phyloP scores from a whole-genome alignment of 2,113 vertebrate species.

The Asarcornis scutulata region DNA sequence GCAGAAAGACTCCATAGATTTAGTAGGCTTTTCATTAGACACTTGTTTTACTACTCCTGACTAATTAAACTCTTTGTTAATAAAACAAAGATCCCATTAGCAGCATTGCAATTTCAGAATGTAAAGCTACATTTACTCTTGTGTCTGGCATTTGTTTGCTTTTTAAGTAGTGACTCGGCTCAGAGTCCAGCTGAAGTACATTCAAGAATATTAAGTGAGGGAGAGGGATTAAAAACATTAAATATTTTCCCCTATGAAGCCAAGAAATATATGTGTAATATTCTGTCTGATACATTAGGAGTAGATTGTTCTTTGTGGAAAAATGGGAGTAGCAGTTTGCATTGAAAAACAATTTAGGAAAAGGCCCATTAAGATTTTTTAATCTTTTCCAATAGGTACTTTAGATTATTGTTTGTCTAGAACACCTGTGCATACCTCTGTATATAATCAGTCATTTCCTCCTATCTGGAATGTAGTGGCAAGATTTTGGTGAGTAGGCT shows the following conservation, averaged over 20 bases:
- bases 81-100: slow-evolving; percentile 33
- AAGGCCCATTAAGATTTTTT: not conserved
- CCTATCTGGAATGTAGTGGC: not conserved
- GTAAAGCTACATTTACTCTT: slow-evolving; percentile 26
- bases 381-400: not conserved
- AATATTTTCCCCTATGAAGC: not conserved
- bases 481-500: not conserved
- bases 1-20: not conserved
- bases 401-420: not conserved
- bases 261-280: not conserved
- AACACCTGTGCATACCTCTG: slow-evolving; percentile 10
- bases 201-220: not conserved
- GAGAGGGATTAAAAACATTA: not conserved
- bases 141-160: slow-evolving; percentile 22
- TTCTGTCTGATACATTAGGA: not conserved
- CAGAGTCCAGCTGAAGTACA: not conserved
- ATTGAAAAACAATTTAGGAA: not conserved
- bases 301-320: not conserved
- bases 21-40: not conserved
- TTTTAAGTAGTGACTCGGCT: slow-evolving; percentile 22
- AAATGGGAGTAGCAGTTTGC: not conserved
- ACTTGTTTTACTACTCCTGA: slow-evolving; percentile 28
- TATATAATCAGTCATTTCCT: not conserved
- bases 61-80: slow-evolving; percentile 62
- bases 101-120: slow-evolving; percentile 38